Base-by-base conservation (phyloP, 2,888 invertebrate species). In the Megalurothrips usitatus region DNA sequence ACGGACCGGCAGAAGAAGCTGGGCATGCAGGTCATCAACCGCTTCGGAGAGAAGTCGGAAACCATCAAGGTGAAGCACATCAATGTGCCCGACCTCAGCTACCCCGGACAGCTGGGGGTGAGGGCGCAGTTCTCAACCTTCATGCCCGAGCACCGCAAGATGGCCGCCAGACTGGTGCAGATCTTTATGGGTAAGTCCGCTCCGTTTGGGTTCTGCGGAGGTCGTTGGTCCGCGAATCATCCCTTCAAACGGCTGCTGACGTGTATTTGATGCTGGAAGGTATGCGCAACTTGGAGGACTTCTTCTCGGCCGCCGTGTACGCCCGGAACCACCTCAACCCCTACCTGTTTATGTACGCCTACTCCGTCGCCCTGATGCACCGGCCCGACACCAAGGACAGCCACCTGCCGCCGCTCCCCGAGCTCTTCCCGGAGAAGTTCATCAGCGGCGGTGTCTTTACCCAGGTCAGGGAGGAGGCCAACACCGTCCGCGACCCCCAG, bases 401-500 rank as follows among this genome's bases (percentile, higher is more conserved):
- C 34, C 89, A 90, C 80, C 86, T 94, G 79, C 95, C 95, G 0
- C 91, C 93, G 0, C 91, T 96, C 83, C 91, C 92, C 63, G 93
- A 95, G 86, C 89, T 92, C 0, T 95, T 96, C 87, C 96, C 96
- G 0, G 92, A 93, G 85, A 94, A 94, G 87, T 96, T 94, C 87
- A 88, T 96, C 84, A 94, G 94, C 84, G 91, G 94, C 12, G 91
- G 92, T 63, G 90, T 93, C 3, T 92, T 95, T 86, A 88, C 90
- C 0, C 88, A 90, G 80, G 94, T 93, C 0, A 89, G 93, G 19
- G 93, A 94, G 85, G 92, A 92, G 86, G 90, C 92, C 80, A 90
- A 90, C 58, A 89, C 93, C 2, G 91, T 26, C 9, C 23, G n/a
- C 10, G 68, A 75, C 68, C 68, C 68, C 23, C 12, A 23, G 26